Evolutionary conservation across 2,888 invertebrate genomes (phyloP).

Genomic region (Chrysolina americana): DNA sequence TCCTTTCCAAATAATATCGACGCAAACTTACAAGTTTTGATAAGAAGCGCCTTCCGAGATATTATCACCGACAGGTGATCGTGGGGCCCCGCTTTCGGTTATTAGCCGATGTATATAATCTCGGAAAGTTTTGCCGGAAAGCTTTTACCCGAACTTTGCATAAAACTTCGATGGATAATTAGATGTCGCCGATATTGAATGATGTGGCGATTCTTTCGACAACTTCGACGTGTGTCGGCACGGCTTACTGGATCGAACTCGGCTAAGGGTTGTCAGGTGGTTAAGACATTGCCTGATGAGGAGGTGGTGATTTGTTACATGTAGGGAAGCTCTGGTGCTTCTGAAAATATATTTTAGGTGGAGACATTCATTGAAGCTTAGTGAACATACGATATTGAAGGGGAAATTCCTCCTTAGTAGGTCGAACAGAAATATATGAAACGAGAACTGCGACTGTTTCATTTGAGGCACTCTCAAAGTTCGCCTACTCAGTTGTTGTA

Average conservation of each 20-base stretch:
- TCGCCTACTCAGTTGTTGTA: no score
- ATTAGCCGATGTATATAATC: slow-evolving; percentile 31
- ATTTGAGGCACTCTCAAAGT: no score
- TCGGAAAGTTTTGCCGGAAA: slow-evolving; percentile 29
- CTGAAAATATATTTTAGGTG: no score
- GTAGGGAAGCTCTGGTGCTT: no score
- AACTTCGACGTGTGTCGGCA: slow-evolving; percentile 3
- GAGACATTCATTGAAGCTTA: no score
- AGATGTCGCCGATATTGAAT: slow-evolving; percentile 34
- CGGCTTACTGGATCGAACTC: not conserved
- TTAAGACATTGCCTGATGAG: not conserved
- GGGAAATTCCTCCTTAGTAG: no score
- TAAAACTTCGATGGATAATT: slow-evolving; percentile 36
- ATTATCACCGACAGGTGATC: slow-evolving; percentile 33
- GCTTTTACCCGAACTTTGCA: slow-evolving; percentile 25
- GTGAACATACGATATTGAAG: no score
- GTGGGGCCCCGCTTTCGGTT: slow-evolving; percentile 15
- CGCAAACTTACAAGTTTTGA: slow-evolving; percentile 33
- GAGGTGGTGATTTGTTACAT: not conserved
- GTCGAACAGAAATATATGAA: no score
- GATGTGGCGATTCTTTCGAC: slow-evolving; percentile 33
- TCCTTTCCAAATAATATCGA: not conserved
- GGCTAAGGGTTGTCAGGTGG: not conserved
- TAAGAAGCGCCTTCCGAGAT: slow-evolving; percentile 24
- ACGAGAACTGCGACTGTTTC: no score